Evolutionary conservation across 2,797 vertebrate species (phyloP).

Genomic region (Paedocypris micromegethes): DNA sequence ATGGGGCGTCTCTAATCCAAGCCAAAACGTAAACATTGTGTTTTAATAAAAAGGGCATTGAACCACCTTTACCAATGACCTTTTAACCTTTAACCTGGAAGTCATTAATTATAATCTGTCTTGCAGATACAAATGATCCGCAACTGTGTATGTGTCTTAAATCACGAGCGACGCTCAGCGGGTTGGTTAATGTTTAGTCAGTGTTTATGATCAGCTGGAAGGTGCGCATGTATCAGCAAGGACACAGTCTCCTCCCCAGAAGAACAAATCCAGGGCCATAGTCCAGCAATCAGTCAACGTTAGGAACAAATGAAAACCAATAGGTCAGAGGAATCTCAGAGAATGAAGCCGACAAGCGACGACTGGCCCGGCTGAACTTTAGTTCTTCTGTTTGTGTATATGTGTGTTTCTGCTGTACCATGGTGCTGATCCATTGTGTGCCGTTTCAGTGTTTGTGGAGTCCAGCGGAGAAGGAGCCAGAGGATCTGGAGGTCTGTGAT

Average conservation of each 20-base stretch:
- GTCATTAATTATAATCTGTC: too few relatives aligned
- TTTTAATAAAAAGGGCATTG: too few relatives aligned
- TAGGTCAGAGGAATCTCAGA: conserved; percentile 7
- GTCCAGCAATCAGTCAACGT: conserved; percentile 56
- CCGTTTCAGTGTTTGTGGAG: conserved; percentile 77
- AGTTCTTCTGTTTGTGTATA: conserved; percentile 24
- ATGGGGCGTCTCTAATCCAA: too few relatives aligned
- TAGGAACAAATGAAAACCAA: conserved; percentile 38
- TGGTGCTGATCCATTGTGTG: conserved; percentile 71
- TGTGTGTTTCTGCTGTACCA: conserved; percentile 47
- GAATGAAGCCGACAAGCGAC: neutral
- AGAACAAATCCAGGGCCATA: conserved; percentile 58
- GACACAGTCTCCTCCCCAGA: conserved; percentile 33
- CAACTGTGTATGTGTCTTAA: conserved; percentile 36
- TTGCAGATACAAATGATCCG: too few relatives aligned
- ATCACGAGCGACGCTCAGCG: conserved; percentile 35
- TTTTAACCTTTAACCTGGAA: too few relatives aligned
- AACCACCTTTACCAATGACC: too few relatives aligned
- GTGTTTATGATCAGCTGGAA: conserved; percentile 66
- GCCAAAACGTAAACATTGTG: too few relatives aligned
- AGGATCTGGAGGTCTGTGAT: conserved; percentile 69
- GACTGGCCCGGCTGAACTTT: neutral
- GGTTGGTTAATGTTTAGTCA: conserved; percentile 67
- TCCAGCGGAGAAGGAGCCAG: conserved; percentile 56
- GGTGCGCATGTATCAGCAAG: conserved; percentile 48